Evolutionary conservation across 1,140 invertebrate genomes (phyloP), one percentile per base, ranked within the genome.

Genomic region (Apis florea): DNA sequence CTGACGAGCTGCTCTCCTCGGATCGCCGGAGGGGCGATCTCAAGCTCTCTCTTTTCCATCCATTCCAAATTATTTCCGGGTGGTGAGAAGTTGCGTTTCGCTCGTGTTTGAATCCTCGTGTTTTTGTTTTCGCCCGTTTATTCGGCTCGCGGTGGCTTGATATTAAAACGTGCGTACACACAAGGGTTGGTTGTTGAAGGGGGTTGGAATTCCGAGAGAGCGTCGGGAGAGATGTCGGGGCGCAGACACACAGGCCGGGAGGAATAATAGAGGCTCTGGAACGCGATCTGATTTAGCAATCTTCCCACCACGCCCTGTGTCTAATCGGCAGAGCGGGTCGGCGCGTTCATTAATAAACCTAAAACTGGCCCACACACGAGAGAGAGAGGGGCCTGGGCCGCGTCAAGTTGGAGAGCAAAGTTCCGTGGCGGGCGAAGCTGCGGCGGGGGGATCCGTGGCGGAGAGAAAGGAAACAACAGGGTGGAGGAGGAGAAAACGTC

Each of bases 201-300:
- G 68, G 68, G 68, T 71, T 71, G 51, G 31, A 54, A 31, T 26
- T 40, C 17, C 12, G 21, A 24, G 31, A 31, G 64, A 49, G 53
- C 21, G 64, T 26, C 63, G 75, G n/a, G n/a, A 68, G 10, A 53
- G 49, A 10, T 49, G 15, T 26, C 6, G 31, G 31, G 31, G 31
- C 5, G 5, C 31, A 31, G 2, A 4, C 4, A 31, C 31, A 4
- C 31, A 59, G 19, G 49, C 15, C 26, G 11, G 10, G 47, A 12
- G 19, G 21, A n/a, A 68, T 70, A 71, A 71, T 61, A 40, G 53
- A 72, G 61, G 64, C 26, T 49, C 47, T 66, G 64, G 66, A 53
- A 82, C 79, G 67, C 85, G 88, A 90, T 90, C 92, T 91, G 90
- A 92, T 93, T 93, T 93, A 91, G 92, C 92, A 93, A 94, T 93